phyloP scores from a whole-genome alignment of 2,797 vertebrate species.

The Dipus sagitta region DNA sequence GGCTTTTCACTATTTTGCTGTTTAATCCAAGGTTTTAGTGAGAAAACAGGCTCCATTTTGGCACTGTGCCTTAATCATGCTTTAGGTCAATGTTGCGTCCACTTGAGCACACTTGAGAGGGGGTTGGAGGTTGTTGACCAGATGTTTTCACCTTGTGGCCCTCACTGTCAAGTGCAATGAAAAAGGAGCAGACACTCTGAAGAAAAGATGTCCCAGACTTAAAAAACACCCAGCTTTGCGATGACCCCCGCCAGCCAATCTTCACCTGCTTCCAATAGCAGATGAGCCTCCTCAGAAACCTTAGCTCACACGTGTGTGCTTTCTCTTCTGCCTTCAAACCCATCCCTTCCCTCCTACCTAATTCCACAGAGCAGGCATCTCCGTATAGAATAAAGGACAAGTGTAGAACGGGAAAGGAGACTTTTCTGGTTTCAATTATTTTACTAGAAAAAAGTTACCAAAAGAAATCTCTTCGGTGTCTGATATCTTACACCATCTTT shows the following conservation, averaged over 20 bases:
- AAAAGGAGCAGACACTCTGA: neutral
- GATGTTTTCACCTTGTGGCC: neutral
- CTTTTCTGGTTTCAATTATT: neutral
- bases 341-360: accelerated
- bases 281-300: no score
- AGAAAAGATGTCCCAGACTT: neutral
- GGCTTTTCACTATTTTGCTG: conserved; percentile 43
- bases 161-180: neutral
- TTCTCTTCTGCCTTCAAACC: neutral
- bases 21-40: conserved; percentile 62
- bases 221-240: neutral
- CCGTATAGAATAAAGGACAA: neutral
- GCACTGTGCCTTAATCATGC: neutral
- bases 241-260: no score
- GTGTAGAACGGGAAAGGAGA: accelerated
- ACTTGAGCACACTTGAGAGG: neutral
- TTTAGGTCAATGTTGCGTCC: conserved; percentile 25
- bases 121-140: neutral
- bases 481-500: neutral
- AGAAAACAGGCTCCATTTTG: conserved; percentile 9
- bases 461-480: neutral
- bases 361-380: neutral
- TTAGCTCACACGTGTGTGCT: neutral
- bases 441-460: neutral
- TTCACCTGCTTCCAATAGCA: accelerated